A percentile compares a stretch with the other conserved stretches of the same genome.
Evolutionary conservation across 2,113 vertebrate species (phyloP).

Genomic region (Percopsis transmontana): DNA sequence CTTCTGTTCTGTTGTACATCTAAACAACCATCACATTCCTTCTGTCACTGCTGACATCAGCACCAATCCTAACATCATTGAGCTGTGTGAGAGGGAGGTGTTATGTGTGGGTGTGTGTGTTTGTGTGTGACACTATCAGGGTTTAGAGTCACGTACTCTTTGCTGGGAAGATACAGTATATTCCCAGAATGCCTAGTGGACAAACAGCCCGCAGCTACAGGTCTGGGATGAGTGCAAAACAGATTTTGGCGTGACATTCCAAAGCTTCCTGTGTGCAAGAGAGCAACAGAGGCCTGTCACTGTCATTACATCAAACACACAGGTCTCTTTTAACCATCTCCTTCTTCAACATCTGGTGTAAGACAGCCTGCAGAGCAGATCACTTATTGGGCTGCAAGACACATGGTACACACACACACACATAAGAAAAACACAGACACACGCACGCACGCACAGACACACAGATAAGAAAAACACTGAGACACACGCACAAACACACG

Average conservation of each 20-base stretch:
- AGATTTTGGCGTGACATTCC: not conserved
- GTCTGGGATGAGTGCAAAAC: not conserved
- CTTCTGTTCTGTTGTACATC: slow-evolving; percentile 57
- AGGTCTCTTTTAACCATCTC: slow-evolving; percentile 38
- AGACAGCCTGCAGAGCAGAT: slow-evolving; percentile 40
- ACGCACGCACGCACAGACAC: slow-evolving; percentile 4
- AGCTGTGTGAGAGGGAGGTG: too few species aligned
- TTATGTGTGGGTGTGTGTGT: slow-evolving; percentile 16
- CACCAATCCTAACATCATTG: not conserved
- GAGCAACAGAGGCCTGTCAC: slow-evolving; percentile 10
- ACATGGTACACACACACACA: not conserved
- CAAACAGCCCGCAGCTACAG: slow-evolving; percentile 1
- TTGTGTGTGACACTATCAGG: not conserved
- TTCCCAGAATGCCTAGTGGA: slow-evolving; percentile 20
- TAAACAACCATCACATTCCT: slow-evolving; percentile 57
- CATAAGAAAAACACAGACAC: slow-evolving; percentile 5
- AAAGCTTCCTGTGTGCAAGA: not conserved
- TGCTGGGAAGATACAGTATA: slow-evolving; percentile 18
- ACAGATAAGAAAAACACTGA: not conserved
- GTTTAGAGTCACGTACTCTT: not conserved
- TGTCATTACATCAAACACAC: slow-evolving; percentile 6
- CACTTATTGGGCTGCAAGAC: slow-evolving; percentile 27
- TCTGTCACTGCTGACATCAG: slow-evolving; percentile 28
- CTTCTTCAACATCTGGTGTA: slow-evolving; percentile 55
- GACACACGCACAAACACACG: not conserved